phyloP scores from a whole-genome alignment of 2,113 vertebrate species.

The Epinephelus lanceolatus region DNA sequence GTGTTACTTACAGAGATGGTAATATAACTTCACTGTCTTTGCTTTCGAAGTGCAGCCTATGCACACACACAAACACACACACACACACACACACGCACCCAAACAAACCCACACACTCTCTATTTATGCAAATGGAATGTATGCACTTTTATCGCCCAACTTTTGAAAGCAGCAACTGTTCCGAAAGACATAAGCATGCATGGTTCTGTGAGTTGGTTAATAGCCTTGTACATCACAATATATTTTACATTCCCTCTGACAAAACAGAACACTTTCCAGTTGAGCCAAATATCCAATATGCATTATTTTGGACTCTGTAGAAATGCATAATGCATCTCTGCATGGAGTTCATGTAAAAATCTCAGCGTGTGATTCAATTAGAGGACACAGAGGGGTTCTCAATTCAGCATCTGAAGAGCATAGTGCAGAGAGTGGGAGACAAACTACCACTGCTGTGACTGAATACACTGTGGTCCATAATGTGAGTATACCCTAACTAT shows the following conservation, averaged over 20 bases:
- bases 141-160: conserved; percentile 1
- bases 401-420: not conserved
- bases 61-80: conserved; percentile 25
- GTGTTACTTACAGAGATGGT: conserved; percentile 47
- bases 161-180: conserved; percentile 30
- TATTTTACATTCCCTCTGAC: conserved; percentile 13
- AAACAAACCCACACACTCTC: not conserved
- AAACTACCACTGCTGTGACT: not conserved
- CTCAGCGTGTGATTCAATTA: conserved; percentile 4
- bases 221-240: not conserved
- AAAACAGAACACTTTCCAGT: conserved; percentile 12
- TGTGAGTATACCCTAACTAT: too few relatives aligned
- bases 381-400: not conserved
- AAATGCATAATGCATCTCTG: conserved; percentile 12
- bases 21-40: conserved; percentile 13
- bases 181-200: conserved; percentile 1
- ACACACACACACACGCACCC: not conserved
- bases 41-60: not conserved
- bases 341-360: not conserved
- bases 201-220: conserved; percentile 36
- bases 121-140: conserved; percentile 47
- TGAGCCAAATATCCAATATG: conserved; percentile 12
- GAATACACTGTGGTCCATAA: too few relatives aligned
- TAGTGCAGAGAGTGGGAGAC: not conserved
- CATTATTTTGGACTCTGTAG: conserved; percentile 23